Conservation (phyloP, 2,888 invertebrate species). For the Ptycholaimellus sp. region DNA sequence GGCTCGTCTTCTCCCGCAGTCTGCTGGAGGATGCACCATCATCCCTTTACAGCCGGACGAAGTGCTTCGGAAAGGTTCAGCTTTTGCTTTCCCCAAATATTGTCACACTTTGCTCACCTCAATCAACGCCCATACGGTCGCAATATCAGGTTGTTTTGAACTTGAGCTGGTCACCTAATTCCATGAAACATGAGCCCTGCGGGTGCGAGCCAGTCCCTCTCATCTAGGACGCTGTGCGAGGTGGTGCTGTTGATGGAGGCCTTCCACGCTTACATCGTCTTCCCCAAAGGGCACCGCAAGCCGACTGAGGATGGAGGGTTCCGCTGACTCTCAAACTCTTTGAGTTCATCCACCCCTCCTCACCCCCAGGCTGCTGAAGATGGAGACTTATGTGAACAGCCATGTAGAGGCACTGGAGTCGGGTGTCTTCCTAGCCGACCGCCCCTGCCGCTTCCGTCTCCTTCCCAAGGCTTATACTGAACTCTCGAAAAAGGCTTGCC, state of each 20-base stretch:
- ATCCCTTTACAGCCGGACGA: conserved; percentile 97
- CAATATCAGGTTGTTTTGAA: no score
- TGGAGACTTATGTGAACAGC: conserved; percentile 94
- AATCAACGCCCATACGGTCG: no score
- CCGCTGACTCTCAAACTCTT: background rate
- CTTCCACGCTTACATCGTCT: conserved; percentile 77
- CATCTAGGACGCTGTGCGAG: conserved; percentile 87
- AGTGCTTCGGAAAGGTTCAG: no score
- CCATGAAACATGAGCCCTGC: no score
- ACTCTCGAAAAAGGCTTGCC: no score
- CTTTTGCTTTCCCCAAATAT: background rate
- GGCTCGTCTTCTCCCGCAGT: no score
- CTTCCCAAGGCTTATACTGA: conserved; percentile 53
- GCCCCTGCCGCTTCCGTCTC: conserved; percentile 43
- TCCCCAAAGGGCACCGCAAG: conserved; percentile 75
- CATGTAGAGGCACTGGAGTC: conserved; percentile 96
- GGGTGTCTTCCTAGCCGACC: conserved; percentile 84
- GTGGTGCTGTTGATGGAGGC: conserved; percentile 92
- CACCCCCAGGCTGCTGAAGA: conserved; percentile 42
- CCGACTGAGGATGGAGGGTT: conserved; percentile 67
- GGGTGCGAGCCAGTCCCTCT: no score
- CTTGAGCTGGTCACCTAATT: no score
- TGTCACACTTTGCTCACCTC: no score
- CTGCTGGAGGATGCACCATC: no score
- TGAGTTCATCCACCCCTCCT: background rate